Evolutionary conservation across 2,113 vertebrate genomes (phyloP), one percentile per base, ranked within the genome.

Genomic region (Anthoscopus minutus): DNA sequence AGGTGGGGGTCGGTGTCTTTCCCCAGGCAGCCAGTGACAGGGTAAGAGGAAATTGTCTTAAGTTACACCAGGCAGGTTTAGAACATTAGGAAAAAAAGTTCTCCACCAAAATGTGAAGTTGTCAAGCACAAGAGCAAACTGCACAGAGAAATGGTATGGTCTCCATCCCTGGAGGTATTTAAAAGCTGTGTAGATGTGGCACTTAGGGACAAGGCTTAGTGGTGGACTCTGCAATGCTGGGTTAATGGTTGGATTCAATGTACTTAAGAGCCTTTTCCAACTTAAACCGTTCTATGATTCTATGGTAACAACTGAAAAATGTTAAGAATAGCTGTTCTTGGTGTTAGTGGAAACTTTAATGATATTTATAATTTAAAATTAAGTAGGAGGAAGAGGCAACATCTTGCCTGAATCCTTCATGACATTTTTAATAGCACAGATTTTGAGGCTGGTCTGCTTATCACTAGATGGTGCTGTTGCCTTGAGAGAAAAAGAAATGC

Each of bases 391-490:
- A 92, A 88, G 77, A 92, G 45, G 45, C 28, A 95, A 18, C 51
- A 45, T 77, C 57, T 64, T 88, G 27, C 38, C 27, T 30, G 48
- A 81, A 30, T 71, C 28, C 14, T 71, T 86, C 48, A 42, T 6
- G 6, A 13, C 65, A 10, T 92, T 83, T 83, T 38, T 77, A 92
- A 11, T 19, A 86, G 45, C 25, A 51, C 19, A 27, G 4, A 16
- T 69, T 65, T 92, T 94, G 40, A 47, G 28, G 4, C 17, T 69
- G 30, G 18, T 67, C 81, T 93, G 15, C 35, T 25, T 84, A 33
- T 93, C 97, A 81, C 94, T 97, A 97, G 97, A 67, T 96, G 97
- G 97, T 93, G 92, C 95, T 92, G 64, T 96, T 96, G 77, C 64
- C 73, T 81, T 79, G 79, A 78, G 74, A 76, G 58, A 65, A 33